A percentile compares a stretch with the other conserved stretches of the same genome.
phyloP scores from a whole-genome alignment of 2,888 invertebrate species.

The Drosophila silvestris region DNA sequence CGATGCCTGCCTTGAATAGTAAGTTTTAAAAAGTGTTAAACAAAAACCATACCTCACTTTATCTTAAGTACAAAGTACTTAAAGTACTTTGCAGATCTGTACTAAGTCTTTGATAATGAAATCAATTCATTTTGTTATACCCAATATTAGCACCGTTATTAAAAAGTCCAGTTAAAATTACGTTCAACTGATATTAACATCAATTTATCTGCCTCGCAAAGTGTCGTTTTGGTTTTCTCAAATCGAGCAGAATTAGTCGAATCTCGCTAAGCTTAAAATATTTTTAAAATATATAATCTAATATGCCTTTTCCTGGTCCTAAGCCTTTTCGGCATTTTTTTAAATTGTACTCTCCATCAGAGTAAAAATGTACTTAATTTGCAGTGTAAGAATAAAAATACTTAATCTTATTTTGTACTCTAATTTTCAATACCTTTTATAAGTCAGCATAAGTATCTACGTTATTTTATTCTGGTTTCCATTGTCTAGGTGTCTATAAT shows the following conservation, averaged over 20 bases:
- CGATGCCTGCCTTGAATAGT: conserved; percentile 81
- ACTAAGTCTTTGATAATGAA: background rate
- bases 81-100: background rate
- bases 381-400: background rate
- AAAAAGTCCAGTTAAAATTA: background rate
- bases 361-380: background rate
- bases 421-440: background rate
- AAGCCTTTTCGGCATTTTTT: background rate
- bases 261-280: background rate
- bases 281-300: background rate
- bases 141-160: background rate
- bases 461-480: background rate
- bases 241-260: background rate
- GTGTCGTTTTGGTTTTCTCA: background rate
- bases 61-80: background rate
- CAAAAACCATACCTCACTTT: background rate
- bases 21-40: conserved; percentile 48
- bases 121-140: background rate
- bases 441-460: background rate
- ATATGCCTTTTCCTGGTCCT: background rate
- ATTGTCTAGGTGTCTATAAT: background rate
- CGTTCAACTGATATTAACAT: background rate
- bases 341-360: background rate
- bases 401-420: background rate
- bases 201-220: background rate